phyloP scores from a whole-genome alignment of 2,113 vertebrate genomes.

The Corythornis cristatus region DNA sequence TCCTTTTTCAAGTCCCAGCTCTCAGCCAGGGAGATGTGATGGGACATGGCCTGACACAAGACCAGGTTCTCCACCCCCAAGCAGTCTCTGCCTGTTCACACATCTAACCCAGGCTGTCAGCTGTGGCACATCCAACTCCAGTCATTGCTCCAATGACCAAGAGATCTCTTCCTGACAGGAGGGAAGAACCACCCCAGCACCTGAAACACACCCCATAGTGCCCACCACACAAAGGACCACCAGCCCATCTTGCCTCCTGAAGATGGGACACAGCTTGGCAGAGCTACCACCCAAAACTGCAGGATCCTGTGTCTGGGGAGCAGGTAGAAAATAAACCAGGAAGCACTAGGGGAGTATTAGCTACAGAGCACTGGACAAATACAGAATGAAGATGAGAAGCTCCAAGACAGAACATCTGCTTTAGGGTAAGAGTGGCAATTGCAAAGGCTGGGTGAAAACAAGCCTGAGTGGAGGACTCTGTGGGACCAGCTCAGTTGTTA shows the following conservation, averaged over 20 bases:
- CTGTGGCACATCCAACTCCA: background rate
- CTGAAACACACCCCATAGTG: background rate
- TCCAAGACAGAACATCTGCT: conserved; percentile 4
- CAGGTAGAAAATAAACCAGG: background rate
- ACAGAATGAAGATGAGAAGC: conserved; percentile 31
- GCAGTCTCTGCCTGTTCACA: background rate
- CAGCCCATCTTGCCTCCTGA: background rate
- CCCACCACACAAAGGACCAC: background rate
- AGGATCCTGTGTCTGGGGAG: background rate
- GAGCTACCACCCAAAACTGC: background rate
- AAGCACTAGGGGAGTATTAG: background rate
- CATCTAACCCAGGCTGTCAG: background rate
- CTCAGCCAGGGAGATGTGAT: fast-evolving
- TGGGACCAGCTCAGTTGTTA: background rate
- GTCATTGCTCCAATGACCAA: fast-evolving
- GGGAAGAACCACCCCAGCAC: background rate
- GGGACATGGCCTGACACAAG: background rate
- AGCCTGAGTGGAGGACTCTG: background rate
- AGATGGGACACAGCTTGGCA: background rate
- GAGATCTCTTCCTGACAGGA: background rate
- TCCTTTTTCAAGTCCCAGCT: background rate
- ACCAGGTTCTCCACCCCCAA: background rate
- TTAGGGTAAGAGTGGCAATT: conserved; percentile 5
- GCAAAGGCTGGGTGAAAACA: conserved; percentile 6
- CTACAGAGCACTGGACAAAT: background rate